Evolutionary conservation across 2,113 vertebrate genomes (phyloP).

Genomic region (Eira barbara): DNA sequence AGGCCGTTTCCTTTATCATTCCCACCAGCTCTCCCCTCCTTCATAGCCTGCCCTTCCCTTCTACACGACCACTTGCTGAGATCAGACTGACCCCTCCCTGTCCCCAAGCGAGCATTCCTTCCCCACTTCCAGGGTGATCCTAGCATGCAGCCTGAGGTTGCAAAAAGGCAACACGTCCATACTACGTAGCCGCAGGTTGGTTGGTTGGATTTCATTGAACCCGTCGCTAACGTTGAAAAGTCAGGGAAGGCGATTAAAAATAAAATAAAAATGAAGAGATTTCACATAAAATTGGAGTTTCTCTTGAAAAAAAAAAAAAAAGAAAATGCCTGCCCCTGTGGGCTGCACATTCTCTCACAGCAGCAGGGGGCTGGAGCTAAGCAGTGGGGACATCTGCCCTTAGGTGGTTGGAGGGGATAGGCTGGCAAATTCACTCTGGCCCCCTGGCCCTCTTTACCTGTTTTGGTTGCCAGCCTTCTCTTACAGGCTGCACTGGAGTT

Average conservation of each 20-base stretch:
- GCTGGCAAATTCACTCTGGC: neutral
- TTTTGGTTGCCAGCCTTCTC: neutral
- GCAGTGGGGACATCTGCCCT: neutral
- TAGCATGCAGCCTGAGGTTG: neutral
- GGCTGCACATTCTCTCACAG: neutral
- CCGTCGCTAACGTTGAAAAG: neutral
- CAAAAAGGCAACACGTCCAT: neutral
- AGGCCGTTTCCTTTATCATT: neutral
- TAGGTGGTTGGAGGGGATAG: neutral
- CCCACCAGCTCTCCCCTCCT: neutral
- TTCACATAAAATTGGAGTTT: neutral
- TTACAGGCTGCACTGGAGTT: neutral
- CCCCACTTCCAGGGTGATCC: neutral
- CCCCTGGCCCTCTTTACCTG: neutral
- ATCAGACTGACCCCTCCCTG: neutral
- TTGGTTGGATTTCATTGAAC: neutral
- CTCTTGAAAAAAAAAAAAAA: neutral
- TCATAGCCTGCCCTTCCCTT: neutral
- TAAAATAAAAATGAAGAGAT: neutral
- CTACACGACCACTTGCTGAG: neutral
- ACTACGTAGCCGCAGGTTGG: neutral
- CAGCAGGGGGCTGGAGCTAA: too few species aligned
- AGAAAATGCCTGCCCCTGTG: neutral
- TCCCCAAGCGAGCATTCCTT: fast-evolving
- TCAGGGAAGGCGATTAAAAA: neutral